Evolutionary conservation across 2,797 vertebrate species (phyloP).

Genomic region (Platyrinchus mystaceus): DNA sequence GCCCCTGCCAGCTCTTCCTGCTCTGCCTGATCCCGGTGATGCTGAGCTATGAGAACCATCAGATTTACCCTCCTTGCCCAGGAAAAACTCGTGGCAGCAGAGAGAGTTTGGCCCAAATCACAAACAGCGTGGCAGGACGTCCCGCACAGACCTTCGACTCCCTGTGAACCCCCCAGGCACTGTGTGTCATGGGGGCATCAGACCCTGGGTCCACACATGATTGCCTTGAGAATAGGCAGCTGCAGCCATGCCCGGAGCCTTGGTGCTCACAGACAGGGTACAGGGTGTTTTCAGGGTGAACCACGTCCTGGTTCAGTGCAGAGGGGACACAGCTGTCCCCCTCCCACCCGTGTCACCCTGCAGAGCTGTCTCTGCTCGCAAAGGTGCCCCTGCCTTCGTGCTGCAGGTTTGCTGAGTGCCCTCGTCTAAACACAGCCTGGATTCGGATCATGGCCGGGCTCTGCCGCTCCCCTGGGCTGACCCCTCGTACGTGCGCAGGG

Average conservation of each 20-base stretch:
- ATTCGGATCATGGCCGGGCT: neutral
- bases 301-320: rapidly evolving
- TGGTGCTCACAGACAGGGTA: rapidly evolving
- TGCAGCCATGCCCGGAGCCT: neutral
- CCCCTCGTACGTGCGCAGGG: neutral
- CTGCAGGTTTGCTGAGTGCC: neutral
- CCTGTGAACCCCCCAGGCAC: neutral
- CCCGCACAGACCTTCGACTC: rapidly evolving
- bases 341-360: rapidly evolving
- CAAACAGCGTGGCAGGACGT: rapidly evolving
- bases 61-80: rapidly evolving
- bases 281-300: rapidly evolving
- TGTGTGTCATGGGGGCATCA: rapidly evolving
- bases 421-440: neutral
- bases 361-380: neutral
- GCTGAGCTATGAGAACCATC: neutral
- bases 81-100: neutral
- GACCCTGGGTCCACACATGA: neutral
- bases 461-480: neutral
- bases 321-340: rapidly evolving
- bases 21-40: rapidly evolving
- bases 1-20: neutral
- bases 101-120: neutral
- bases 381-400: neutral
- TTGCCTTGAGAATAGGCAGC: neutral